Evolutionary conservation across 1,140 invertebrate genomes (phyloP).

Genomic region (Drosophila pruinosa): DNA sequence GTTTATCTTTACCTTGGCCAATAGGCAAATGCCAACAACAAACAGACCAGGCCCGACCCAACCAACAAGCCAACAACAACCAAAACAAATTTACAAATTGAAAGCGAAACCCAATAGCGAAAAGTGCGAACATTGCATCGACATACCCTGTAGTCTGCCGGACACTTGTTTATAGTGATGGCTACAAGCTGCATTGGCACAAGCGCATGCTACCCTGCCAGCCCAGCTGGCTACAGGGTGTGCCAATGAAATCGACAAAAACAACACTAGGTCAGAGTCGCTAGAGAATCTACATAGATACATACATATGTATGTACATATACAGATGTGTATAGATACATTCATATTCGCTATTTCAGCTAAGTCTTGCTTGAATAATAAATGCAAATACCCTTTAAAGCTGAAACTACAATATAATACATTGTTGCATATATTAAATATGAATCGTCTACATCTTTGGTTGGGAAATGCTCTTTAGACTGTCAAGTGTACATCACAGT

Average conservation of each 20-base stretch:
- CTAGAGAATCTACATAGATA: neutral
- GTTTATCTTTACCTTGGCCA: conserved; percentile 63
- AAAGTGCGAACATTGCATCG: neutral
- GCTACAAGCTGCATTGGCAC: neutral
- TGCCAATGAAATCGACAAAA: neutral
- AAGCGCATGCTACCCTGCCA: neutral
- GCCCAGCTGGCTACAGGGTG: neutral
- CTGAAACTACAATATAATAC: too few relatives aligned
- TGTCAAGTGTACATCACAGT: too few relatives aligned
- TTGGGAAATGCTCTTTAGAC: too few relatives aligned
- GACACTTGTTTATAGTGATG: neutral
- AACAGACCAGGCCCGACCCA: conserved; percentile 27
- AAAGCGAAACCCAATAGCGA: conserved; percentile 21
- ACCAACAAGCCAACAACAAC: conserved; percentile 17
- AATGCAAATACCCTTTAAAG: conserved; percentile 2
- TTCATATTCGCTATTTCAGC: conserved; percentile 2
- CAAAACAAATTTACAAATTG: conserved; percentile 16
- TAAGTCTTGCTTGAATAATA: neutral
- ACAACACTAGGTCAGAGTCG: conserved; percentile 8
- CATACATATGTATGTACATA: too few relatives aligned
- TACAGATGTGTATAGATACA: too few relatives aligned
- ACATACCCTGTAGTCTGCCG: neutral
- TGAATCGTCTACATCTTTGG: too few relatives aligned
- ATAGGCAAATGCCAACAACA: conserved; percentile 19
- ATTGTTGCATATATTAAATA: too few relatives aligned